Percentiles rank a stretch among this genome's conserved stretches.
These are phyloP conservation scores for Bradynema listronoti DNA, from an alignment of 1,140 invertebrate species.

Conservation along the genomic window DNA sequence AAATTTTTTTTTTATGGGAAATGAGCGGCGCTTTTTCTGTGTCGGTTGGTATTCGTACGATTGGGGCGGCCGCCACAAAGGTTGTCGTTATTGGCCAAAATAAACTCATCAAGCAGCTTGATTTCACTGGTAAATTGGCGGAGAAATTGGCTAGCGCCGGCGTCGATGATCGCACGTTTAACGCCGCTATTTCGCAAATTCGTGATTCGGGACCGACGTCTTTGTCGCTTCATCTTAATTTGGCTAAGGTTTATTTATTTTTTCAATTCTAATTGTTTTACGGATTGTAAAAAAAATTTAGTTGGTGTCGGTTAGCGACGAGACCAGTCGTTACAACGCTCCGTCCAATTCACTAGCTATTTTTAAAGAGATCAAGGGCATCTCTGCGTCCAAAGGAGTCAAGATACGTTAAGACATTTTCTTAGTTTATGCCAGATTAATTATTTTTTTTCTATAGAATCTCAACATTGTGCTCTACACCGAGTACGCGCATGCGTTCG, in stretches of 20 bases:
- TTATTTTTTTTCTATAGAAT: slow-evolving; percentile 18
- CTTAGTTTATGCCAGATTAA: neutral
- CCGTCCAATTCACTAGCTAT: slow-evolving; percentile 40
- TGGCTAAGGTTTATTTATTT: slow-evolving; percentile 43
- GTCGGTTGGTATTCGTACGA: too few species aligned
- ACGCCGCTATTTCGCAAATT: neutral
- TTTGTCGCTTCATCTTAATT: slow-evolving; percentile 44
- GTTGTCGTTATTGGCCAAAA: slow-evolving; percentile 1
- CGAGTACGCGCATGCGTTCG: slow-evolving; percentile 39
- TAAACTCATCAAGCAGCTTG: slow-evolving; percentile 1
- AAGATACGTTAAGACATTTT: slow-evolving; percentile 26
- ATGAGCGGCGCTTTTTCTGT: too few species aligned
- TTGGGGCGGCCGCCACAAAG: too few species aligned
- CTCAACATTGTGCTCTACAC: slow-evolving; percentile 43
- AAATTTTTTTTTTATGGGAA: too few species aligned
- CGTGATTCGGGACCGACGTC: neutral
- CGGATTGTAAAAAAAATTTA: slow-evolving; percentile 5
- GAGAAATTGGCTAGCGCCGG: neutral
- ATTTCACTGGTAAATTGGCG: neutral
- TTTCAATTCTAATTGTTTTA: neutral
- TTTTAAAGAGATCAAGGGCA: slow-evolving; percentile 36
- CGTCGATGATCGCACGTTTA: neutral
- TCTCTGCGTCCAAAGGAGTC: slow-evolving; percentile 17
- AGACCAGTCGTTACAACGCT: slow-evolving; percentile 39
- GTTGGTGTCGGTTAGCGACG: slow-evolving; percentile 45